Evolutionary conservation across 2,113 vertebrate species (phyloP), one percentile per base, ranked within the genome.

Genomic region (Jaculus jaculus): DNA sequence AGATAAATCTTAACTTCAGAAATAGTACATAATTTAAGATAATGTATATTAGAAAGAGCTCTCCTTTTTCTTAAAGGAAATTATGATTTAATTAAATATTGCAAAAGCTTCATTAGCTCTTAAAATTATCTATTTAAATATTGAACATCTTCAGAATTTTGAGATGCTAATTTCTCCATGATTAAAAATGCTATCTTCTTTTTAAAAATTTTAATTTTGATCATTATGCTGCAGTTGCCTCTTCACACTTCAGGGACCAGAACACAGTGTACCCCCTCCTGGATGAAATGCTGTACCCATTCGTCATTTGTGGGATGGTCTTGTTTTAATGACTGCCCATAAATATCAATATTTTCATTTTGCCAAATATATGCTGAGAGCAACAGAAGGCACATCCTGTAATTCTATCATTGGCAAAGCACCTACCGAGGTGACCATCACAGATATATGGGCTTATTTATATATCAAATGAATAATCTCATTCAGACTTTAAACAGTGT

Each of bases 51-150:
- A 95, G 63, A 96, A 94, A 96, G 42, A 34, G 6, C 5, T 6
- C n/a, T 65, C 10, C 95, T 92, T 84, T 84, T 95, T 34, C 51
- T 95, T 84, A 95, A 94, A 39, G 84, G 95, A 97, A 98, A 96
- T 84, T 73, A 94, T 93, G 92, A 93, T 96, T 80, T 21, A 97
- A 95, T 97, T 96, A 98, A 95, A 96, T 95, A 83, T 93, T 89
- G 81, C 28, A 80, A 47, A 92, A 89, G 61, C 66, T 96, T 97
- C 84, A 93, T n/a, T 95, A 96, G 60, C 72, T 95, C 16, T 84
- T 61, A 93, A 96, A 96, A 93, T 61, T 5, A 96, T 71, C 4
- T 87, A 65, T 71, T 95, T 73, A 92, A 97, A 97, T 97, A 96
- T 90, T 98, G 90, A 96, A 81, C 75, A 88, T 73, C 2, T 79